Conservation (phyloP, 1,140 invertebrate species). For the Drosophila repletoides region DNA sequence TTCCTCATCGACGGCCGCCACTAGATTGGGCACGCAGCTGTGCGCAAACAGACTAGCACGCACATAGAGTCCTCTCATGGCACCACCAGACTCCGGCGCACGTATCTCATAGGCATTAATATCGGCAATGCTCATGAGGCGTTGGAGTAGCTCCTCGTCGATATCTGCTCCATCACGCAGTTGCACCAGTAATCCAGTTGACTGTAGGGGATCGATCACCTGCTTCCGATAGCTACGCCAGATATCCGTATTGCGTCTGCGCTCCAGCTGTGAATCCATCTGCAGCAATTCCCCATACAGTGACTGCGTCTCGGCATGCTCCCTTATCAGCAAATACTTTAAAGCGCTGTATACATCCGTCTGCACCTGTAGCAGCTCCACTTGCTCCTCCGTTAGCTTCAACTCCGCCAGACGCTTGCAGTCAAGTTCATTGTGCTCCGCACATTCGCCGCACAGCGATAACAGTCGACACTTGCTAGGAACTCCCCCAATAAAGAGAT, state of each 20-base stretch:
- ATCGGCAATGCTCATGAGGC: slow-evolving; percentile 86
- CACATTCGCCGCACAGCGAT: slow-evolving; percentile 86
- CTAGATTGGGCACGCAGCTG: slow-evolving; percentile 86
- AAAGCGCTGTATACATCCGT: slow-evolving; percentile 44
- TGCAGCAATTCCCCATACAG: slow-evolving; percentile 85
- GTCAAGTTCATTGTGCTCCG: slow-evolving; percentile 83
- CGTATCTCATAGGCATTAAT: slow-evolving; percentile 88
- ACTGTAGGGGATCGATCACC: slow-evolving; percentile 82
- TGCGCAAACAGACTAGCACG: slow-evolving; percentile 87
- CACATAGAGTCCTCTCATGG: slow-evolving; percentile 86
- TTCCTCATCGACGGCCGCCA: slow-evolving; percentile 86
- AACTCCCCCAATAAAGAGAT: neutral
- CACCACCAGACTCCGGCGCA: slow-evolving; percentile 82
- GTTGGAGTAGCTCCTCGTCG: slow-evolving; percentile 84
- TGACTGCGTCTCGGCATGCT: slow-evolving; percentile 84
- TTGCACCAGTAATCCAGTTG: slow-evolving; percentile 45
- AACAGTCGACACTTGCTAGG: slow-evolving; percentile 86
- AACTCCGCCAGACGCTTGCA: slow-evolving; percentile 48
- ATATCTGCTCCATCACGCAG: slow-evolving; percentile 63
- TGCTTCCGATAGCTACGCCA: slow-evolving; percentile 85
- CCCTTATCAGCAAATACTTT: slow-evolving; percentile 83
- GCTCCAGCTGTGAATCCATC: slow-evolving; percentile 85
- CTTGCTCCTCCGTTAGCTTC: slow-evolving; percentile 30
- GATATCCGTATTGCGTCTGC: slow-evolving; percentile 84
- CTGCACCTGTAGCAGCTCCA: slow-evolving; percentile 44